Evolutionary conservation across 2,113 vertebrate genomes (phyloP), one percentile per base, ranked within the genome.

Genomic region (Phyllostomus discolor): DNA sequence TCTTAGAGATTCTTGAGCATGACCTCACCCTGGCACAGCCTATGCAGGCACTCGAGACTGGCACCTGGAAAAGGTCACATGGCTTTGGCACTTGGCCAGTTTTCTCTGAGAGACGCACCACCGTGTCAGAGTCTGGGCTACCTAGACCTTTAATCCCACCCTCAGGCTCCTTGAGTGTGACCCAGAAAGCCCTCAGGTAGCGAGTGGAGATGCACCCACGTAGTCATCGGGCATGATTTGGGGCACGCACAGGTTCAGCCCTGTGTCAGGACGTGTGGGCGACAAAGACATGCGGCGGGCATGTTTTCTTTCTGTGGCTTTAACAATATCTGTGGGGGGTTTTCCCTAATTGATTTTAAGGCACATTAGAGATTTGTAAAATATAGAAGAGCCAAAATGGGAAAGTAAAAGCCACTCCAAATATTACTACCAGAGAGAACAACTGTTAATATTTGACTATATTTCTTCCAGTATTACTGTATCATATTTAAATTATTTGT

Each of bases 231-330:
- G 11, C 5, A 1, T 48, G 26, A 10, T n/a, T 31, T 6, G 17
- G 16, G 5, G 8, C 19, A 57, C 20, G 16, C 43, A 82, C 38
- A 14, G 48, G n/a, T n/a, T 88, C 76, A 28, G 50, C 19, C 50
- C 57, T 57, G 28, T 59, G 48, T 54, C 81, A 57, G 67, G 50
- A 38, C 70, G 43, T 38, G 9, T 8, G 41, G 66, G 69, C 59
- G 38, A 54, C 12, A n/a, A 50, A 84, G 66, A 87, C 79, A 57
- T 90, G 57, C 92, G 24, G 59, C 57, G 48, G 46, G 84, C 12
- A 0, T 87, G 46, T 84, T 90, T 95, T 87, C 84, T 90, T 94
- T 91, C 85, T 31, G 82, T 28, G 66, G 64, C 82, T 72, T 95
- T 57, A 89, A 38, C 48, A 82, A 95, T 75, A 76, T 59, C 69